phyloP scores from a whole-genome alignment of 2,797 vertebrate species.

The Megalops cyprinoides region DNA sequence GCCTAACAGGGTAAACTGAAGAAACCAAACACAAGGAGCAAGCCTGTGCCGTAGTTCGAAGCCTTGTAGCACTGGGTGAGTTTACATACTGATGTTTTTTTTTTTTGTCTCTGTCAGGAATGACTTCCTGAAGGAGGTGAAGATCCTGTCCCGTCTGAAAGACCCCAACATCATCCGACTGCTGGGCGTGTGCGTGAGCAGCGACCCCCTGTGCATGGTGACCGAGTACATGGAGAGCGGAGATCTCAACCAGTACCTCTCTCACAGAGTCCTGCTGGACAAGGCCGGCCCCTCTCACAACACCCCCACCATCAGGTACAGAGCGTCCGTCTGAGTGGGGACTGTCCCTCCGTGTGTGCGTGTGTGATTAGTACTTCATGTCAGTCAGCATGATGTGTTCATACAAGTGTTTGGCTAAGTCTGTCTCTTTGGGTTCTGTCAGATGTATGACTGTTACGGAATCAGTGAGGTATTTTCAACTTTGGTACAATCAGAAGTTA shows the following conservation, averaged over 20 bases:
- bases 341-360: not conserved
- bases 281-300: constrained; percentile 75
- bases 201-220: constrained; percentile 91
- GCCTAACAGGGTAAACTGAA: not conserved
- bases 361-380: not conserved
- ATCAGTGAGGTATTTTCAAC: too few relatives aligned
- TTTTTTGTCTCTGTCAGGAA: constrained; percentile 68
- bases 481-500: too few relatives aligned
- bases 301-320: constrained; percentile 81
- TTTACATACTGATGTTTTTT: not conserved
- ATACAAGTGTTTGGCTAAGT: too few relatives aligned
- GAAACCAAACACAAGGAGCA: too few relatives aligned
- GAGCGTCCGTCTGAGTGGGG: not conserved
- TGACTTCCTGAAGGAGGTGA: constrained; percentile 93
- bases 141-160: constrained; percentile 90
- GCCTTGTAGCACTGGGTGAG: not conserved
- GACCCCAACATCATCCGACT: constrained; percentile 92
- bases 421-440: not conserved
- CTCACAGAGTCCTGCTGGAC: constrained; percentile 81
- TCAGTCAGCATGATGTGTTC: not conserved
- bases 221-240: constrained; percentile 97
- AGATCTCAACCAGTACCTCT: constrained; percentile 91
- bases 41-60: not conserved
- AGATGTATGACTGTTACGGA: too few relatives aligned
- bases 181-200: constrained; percentile 89